These are phyloP conservation scores for Caenorhabditis angaria DNA, from an alignment of 2,888 invertebrate species.

Conservation along the genomic window DNA sequence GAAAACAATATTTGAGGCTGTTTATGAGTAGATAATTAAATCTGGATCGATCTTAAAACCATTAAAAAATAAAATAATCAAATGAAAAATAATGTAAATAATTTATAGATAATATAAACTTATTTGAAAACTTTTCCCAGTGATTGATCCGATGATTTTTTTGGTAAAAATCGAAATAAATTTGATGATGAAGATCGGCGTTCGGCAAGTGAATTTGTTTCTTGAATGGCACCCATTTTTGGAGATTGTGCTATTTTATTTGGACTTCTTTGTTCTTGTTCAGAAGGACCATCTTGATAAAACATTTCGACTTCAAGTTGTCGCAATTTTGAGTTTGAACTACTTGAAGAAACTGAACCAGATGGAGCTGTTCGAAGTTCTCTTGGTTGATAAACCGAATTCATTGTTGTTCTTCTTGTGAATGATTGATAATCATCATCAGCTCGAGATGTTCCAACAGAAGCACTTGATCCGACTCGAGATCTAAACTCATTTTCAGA, in stretches of 20 bases:
- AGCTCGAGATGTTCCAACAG: constrained; percentile 11
- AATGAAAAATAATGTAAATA: constrained; percentile 1
- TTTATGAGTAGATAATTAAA: neutral
- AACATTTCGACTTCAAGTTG: constrained; percentile 34
- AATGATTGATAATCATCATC: constrained; percentile 19
- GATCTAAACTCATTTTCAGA: constrained; percentile 13
- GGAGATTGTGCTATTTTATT: constrained; percentile 15
- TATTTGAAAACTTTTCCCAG: constrained; percentile 8
- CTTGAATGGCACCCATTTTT: constrained; percentile 22
- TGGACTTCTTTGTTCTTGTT: constrained; percentile 17
- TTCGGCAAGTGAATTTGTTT: constrained; percentile 14
- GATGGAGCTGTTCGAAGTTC: constrained; percentile 19
- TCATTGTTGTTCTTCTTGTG: constrained; percentile 21
- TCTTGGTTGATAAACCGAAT: too few relatives aligned
- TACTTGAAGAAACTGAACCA: constrained; percentile 18
- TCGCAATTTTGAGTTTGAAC: constrained; percentile 21
- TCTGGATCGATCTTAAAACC: neutral
- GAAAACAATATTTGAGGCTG: constrained; percentile 30
- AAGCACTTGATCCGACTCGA: constrained; percentile 24
- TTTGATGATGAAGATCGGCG: neutral
- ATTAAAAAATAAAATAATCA: neutral
- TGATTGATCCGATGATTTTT: constrained; percentile 10
- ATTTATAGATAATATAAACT: neutral
- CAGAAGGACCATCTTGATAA: constrained; percentile 33
- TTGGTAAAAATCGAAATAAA: constrained; percentile 20